Evolutionary conservation across 2,113 vertebrate genomes (phyloP).

Genomic region (Anolis carolinensis): DNA sequence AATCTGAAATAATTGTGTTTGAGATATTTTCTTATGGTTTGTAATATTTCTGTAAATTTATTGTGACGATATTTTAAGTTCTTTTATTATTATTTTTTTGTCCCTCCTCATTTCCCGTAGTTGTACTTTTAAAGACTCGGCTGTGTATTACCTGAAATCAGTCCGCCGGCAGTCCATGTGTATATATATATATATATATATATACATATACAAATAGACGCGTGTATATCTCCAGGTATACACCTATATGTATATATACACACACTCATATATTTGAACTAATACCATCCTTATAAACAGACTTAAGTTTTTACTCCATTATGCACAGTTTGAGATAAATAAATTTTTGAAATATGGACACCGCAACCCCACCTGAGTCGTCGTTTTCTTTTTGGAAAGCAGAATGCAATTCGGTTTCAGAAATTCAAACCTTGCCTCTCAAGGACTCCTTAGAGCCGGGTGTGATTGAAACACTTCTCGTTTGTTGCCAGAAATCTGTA

Average conservation of each 20-base stretch:
- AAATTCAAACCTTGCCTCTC: slow-evolving; percentile 7
- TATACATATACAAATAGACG: slow-evolving; percentile 70
- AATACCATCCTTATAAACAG: slow-evolving; percentile 99
- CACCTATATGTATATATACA: background rate
- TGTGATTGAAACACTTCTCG: background rate
- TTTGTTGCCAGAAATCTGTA: no score
- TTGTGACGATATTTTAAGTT: slow-evolving; percentile 97
- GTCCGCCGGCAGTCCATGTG: slow-evolving; percentile 95
- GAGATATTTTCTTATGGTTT: slow-evolving; percentile 99
- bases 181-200: background rate
- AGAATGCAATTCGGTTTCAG: slow-evolving; percentile 24
- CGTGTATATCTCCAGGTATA: no score
- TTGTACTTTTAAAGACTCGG: slow-evolving; percentile 97
- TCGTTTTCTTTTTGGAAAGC: slow-evolving; percentile 84
- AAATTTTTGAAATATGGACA: slow-evolving; percentile 99
- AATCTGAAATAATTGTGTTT: slow-evolving; percentile 92
- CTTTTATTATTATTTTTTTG: slow-evolving; percentile 75
- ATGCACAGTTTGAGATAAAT: slow-evolving; percentile 99
- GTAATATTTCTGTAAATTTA: slow-evolving; percentile 99
- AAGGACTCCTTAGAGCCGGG: slow-evolving; percentile 16
- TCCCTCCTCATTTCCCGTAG: slow-evolving; percentile 91
- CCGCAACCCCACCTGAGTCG: slow-evolving; percentile 91
- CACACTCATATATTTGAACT: slow-evolving; percentile 90
- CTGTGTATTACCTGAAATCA: slow-evolving; percentile 91
- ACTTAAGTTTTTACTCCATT: slow-evolving; percentile 99